phyloP scores from a whole-genome alignment of 2,113 vertebrate genomes.

The Callipepla squamata region DNA sequence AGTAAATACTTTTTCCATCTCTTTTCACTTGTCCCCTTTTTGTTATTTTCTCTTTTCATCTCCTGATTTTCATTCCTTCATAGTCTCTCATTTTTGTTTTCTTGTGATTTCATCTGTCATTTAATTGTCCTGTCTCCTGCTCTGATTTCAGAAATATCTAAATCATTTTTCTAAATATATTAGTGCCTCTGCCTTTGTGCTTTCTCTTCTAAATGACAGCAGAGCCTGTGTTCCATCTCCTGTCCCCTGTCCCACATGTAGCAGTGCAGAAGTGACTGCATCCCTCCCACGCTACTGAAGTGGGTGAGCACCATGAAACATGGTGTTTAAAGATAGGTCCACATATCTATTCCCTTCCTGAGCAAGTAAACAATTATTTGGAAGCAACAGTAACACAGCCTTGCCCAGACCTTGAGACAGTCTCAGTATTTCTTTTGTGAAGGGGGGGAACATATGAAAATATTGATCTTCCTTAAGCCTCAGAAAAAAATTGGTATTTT shows the following conservation, averaged over 20 bases:
- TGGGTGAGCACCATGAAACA: background rate
- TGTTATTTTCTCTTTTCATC: constrained; percentile 14
- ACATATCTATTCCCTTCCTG: background rate
- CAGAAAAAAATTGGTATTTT: constrained; percentile 54
- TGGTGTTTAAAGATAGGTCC: background rate
- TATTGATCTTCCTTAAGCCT: constrained; percentile 24
- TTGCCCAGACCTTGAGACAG: background rate
- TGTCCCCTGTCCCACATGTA: background rate
- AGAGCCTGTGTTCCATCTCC: background rate
- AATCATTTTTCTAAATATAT: background rate
- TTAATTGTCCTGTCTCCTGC: background rate
- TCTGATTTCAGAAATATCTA: background rate
- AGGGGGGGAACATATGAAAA: background rate
- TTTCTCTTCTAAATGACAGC: background rate
- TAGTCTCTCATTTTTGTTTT: background rate
- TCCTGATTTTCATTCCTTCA: constrained; percentile 5
- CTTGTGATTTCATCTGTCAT: background rate
- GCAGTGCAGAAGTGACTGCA: background rate
- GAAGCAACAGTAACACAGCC: accelerated
- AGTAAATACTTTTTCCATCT: constrained; percentile 35
- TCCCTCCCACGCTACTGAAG: background rate
- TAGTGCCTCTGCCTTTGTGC: background rate
- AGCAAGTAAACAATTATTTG: background rate
- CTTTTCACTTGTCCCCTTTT: background rate
- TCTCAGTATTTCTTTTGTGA: background rate